Evolutionary conservation across 2,797 vertebrate species (phyloP).

Genomic region (Hyperoplus lanceolatus): DNA sequence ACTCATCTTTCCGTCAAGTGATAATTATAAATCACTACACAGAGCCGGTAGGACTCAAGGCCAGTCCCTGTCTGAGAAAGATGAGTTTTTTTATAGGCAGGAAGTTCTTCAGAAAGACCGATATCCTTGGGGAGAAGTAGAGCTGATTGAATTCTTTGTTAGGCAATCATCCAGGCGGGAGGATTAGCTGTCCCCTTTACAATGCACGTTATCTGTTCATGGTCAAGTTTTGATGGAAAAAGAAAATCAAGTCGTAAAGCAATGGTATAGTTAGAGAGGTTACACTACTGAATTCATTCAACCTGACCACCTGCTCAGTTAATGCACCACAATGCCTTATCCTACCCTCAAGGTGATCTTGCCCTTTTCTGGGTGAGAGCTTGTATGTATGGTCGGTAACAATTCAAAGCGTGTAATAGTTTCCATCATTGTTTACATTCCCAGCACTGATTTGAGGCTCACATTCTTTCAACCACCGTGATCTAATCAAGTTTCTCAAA

Average conservation of each 20-base stretch:
- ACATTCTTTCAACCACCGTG: slow-evolving; percentile 49
- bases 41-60: slow-evolving; percentile 33
- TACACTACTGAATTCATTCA: slow-evolving; percentile 32
- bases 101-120: slow-evolving; percentile 65
- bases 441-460: slow-evolving; percentile 39
- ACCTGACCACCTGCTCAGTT: slow-evolving; percentile 9
- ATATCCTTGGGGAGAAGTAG: slow-evolving; percentile 61
- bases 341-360: slow-evolving; percentile 47
- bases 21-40: slow-evolving; percentile 39
- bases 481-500: slow-evolving; percentile 62
- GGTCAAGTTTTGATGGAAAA: slow-evolving; percentile 44
- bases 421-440: slow-evolving; percentile 66
- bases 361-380: slow-evolving; percentile 31
- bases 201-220: slow-evolving; percentile 56
- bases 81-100: slow-evolving; percentile 43
- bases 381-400: slow-evolving; percentile 27
- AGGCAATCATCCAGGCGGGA: slow-evolving; percentile 71
- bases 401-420: slow-evolving; percentile 49
- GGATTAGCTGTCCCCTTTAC: slow-evolving; percentile 66
- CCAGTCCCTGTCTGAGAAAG: slow-evolving; percentile 28
- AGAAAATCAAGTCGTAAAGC: slow-evolving; percentile 38
- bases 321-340: slow-evolving; percentile 38
- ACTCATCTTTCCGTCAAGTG: slow-evolving; percentile 25
- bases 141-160: slow-evolving; percentile 60
- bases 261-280: slow-evolving; percentile 18